Conservation (phyloP, 1,140 invertebrate genomes). For the Tribolium castaneum region DNA sequence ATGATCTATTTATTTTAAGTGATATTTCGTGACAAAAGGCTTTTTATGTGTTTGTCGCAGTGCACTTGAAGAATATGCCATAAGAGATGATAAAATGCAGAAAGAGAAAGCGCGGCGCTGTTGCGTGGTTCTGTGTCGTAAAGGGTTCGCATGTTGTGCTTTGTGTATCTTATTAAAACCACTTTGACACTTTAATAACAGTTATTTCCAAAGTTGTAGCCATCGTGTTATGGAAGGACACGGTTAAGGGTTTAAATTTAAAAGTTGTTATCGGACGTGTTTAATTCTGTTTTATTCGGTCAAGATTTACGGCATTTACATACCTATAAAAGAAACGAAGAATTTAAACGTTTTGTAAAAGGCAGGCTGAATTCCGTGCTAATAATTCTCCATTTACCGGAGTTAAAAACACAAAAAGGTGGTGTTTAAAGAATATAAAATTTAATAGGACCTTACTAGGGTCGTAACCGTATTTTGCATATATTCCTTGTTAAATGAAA, state of each 20-base stretch:
- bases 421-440: slow-evolving; percentile 36
- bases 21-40: slow-evolving; percentile 34
- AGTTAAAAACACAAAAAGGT: slow-evolving; percentile 18
- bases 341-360: background rate
- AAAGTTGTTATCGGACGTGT: background rate
- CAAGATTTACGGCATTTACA: background rate
- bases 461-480: slow-evolving; percentile 24
- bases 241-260: slow-evolving; percentile 1
- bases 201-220: slow-evolving; percentile 49
- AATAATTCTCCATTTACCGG: slow-evolving; percentile 26
- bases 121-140: slow-evolving; percentile 45
- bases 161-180: slow-evolving; percentile 53
- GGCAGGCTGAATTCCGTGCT: background rate
- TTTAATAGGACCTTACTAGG: slow-evolving; percentile 6
- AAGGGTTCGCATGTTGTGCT: slow-evolving; percentile 46
- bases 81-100: slow-evolving; percentile 18
- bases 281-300: slow-evolving; percentile 13
- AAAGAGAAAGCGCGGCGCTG: background rate
- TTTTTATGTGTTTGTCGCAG: slow-evolving; percentile 37
- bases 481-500: slow-evolving; percentile 14
- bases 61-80: slow-evolving; percentile 28
- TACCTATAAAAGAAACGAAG: background rate
- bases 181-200: slow-evolving; percentile 51
- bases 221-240: slow-evolving; percentile 37
- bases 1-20: slow-evolving; percentile 23